These are phyloP conservation scores for Capromys pilorides DNA, from an alignment of 2,797 vertebrate genomes.

Conservation along the genomic window DNA sequence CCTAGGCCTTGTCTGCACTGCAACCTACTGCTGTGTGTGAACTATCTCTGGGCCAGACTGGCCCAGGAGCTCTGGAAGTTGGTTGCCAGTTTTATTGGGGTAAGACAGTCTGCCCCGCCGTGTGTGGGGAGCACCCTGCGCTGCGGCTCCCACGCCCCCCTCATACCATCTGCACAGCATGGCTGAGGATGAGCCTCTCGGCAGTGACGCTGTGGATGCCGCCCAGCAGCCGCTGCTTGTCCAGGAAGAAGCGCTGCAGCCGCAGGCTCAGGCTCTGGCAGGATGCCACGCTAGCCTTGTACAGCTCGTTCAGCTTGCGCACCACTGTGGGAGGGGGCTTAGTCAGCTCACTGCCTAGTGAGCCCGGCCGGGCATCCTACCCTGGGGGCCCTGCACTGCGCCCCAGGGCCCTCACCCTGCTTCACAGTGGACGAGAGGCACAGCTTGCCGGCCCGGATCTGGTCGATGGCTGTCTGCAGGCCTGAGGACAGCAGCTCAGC, in stretches of 20 bases:
- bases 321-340: slow-evolving; percentile 86
- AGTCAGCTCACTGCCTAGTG: not conserved
- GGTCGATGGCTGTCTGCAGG: slow-evolving; percentile 92
- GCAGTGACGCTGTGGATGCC: slow-evolving; percentile 94
- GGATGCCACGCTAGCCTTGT: slow-evolving; percentile 93
- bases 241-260: slow-evolving; percentile 94
- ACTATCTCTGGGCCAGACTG: not conserved
- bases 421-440: slow-evolving; percentile 94
- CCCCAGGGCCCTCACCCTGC: slow-evolving; percentile 88
- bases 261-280: slow-evolving; percentile 93
- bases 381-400: not conserved
- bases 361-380: not conserved
- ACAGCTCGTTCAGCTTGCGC: slow-evolving; percentile 93
- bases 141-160: rapidly evolving
- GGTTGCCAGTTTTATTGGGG: not conserved
- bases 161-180: slow-evolving; percentile 93
- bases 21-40: not conserved
- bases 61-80: not conserved
- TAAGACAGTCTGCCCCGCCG: not conserved
- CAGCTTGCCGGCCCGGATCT: slow-evolving; percentile 92
- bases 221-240: slow-evolving; percentile 98
- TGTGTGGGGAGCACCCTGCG: no score
- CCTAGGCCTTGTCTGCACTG: not conserved
- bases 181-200: slow-evolving; percentile 96
- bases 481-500: slow-evolving; percentile 93